These are phyloP conservation scores for Drosophila punjabiensis DNA, from an alignment of 1,140 invertebrate genomes.

Conservation along the genomic window DNA sequence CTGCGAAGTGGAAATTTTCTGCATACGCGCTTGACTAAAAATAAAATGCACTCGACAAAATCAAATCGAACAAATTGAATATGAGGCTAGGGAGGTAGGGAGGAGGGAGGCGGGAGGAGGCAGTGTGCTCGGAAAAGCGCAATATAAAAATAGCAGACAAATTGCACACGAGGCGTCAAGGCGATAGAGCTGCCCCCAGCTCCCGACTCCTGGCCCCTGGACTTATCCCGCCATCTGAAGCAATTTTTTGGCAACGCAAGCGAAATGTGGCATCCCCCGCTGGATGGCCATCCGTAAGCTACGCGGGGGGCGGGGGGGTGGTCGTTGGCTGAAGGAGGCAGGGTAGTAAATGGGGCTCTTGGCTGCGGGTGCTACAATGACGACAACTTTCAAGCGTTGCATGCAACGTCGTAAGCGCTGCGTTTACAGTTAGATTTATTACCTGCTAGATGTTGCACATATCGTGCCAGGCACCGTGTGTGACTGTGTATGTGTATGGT, in stretches of 20 bases:
- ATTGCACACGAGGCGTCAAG: constrained; percentile 75
- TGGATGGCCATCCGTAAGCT: constrained; percentile 22
- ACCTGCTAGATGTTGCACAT: constrained; percentile 83
- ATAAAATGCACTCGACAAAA: constrained; percentile 76
- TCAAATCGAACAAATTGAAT: constrained; percentile 82
- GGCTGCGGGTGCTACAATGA: constrained; percentile 60
- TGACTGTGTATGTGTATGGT: not conserved
- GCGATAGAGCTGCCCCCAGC: constrained; percentile 26
- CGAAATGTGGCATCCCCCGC: constrained; percentile 70
- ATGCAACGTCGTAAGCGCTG: constrained; percentile 81
- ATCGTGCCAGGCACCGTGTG: constrained; percentile 44
- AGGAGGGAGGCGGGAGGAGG: too few relatives aligned
- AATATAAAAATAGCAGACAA: constrained; percentile 80
- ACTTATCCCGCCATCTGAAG: constrained; percentile 47
- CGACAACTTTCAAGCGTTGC: constrained; percentile 79
- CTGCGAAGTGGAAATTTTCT: constrained; percentile 68
- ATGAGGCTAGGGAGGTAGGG: constrained; percentile 27
- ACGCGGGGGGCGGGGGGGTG: too few relatives aligned
- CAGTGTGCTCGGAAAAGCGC: constrained; percentile 12
- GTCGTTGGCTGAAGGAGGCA: not conserved
- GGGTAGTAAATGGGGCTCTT: constrained; percentile 8
- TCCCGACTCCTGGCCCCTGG: constrained; percentile 1
- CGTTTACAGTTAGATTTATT: constrained; percentile 83
- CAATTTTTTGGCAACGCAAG: constrained; percentile 79
- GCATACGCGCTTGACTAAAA: constrained; percentile 72